phyloP scores from a whole-genome alignment of 2,113 vertebrate genomes.

The Spea bombifrons region DNA sequence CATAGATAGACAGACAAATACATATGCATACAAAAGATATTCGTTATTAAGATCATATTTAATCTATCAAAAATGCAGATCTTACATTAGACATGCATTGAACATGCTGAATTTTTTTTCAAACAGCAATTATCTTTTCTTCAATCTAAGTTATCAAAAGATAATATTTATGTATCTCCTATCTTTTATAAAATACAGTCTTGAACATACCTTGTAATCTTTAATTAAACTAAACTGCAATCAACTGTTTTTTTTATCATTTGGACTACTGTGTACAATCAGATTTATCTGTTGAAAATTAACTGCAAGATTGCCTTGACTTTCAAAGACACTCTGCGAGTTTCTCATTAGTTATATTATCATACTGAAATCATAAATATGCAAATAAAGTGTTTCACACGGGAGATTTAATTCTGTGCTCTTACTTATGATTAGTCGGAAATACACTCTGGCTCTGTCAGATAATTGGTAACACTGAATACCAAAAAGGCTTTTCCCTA shows the following conservation, averaged over 20 bases:
- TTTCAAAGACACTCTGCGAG: constrained; percentile 67
- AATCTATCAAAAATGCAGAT: too few species aligned
- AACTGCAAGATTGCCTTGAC: constrained; percentile 69
- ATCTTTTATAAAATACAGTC: background rate
- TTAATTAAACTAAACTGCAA: constrained; percentile 66
- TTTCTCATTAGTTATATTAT: constrained; percentile 86
- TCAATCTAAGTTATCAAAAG: background rate
- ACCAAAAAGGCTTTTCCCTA: constrained; percentile 76
- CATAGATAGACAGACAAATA: too few species aligned
- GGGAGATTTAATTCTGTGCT: constrained; percentile 78
- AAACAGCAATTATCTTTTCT: background rate
- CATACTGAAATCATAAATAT: constrained; percentile 85
- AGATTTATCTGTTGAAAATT: constrained; percentile 66
- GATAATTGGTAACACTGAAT: constrained; percentile 85
- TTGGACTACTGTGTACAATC: constrained; percentile 56
- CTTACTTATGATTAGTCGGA: constrained; percentile 83
- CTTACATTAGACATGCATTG: background rate
- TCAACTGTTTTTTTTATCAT: constrained; percentile 60
- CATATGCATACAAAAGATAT: too few species aligned
- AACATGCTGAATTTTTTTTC: background rate
- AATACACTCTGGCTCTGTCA: constrained; percentile 72
- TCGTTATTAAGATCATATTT: too few species aligned
- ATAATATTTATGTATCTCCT: constrained; percentile 8
- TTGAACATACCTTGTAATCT: constrained; percentile 56
- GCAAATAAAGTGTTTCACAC: constrained; percentile 78